These are phyloP conservation scores for Poecile atricapillus DNA, from an alignment of 2,113 vertebrate species.

Conservation along the genomic window DNA sequence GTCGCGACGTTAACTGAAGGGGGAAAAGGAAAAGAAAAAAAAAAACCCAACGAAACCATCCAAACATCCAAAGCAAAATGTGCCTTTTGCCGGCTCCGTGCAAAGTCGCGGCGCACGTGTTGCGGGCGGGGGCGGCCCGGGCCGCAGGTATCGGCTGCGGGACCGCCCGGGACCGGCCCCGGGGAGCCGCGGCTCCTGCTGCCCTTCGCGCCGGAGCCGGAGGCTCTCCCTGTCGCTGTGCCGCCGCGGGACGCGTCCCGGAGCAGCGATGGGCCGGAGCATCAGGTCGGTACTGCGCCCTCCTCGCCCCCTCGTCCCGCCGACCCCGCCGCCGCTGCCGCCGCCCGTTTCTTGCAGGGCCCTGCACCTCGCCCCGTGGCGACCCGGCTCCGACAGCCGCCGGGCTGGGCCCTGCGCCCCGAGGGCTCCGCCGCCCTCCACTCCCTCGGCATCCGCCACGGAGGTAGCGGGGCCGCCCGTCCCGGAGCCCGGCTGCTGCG, in stretches of 20 bases:
- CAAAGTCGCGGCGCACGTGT: background rate
- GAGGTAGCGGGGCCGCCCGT: background rate
- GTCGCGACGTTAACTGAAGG: background rate
- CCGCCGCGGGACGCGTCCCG: background rate
- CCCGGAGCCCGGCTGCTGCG: no score
- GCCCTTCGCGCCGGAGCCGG: background rate
- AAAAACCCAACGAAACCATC: background rate
- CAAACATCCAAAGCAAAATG: background rate
- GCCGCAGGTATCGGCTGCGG: background rate
- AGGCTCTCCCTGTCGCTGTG: background rate
- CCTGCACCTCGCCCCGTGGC: conserved; percentile 29
- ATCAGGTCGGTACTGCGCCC: conserved; percentile 52
- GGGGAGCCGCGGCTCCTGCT: background rate
- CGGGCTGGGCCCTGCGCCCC: conserved; percentile 23
- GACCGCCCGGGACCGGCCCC: background rate
- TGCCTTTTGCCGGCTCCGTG: background rate
- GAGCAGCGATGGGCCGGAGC: conserved; percentile 28
- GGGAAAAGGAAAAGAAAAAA: accelerated
- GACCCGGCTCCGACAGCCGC: conserved; percentile 24
- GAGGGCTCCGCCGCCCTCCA: conserved; percentile 48
- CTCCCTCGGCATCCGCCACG: background rate
- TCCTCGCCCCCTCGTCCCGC: background rate
- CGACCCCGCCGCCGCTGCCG: background rate
- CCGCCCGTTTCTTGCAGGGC: conserved; percentile 27
- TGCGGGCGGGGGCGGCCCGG: background rate